A percentile compares a stretch with the other conserved stretches of the same genome.
Evolutionary conservation across 2,797 vertebrate genomes (phyloP).

Genomic region (Gorsachius magnificus): DNA sequence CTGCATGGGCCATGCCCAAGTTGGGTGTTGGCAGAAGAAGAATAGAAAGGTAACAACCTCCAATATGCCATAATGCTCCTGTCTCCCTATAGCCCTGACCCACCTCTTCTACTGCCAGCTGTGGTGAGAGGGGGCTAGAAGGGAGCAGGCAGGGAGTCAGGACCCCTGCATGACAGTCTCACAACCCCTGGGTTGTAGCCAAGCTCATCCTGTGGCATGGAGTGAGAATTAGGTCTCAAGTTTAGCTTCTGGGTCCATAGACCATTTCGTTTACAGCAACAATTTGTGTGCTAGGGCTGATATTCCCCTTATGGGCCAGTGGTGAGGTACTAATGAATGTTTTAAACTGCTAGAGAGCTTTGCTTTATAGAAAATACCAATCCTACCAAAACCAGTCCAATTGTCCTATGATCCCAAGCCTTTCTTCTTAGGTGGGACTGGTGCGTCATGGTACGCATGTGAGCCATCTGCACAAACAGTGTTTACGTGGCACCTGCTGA

Average conservation of each 20-base stretch:
- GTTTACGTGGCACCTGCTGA: not conserved
- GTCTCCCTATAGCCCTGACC: not conserved
- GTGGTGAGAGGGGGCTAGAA: not conserved
- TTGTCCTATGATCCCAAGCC: not conserved
- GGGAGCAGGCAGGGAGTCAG: not conserved
- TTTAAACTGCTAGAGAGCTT: not conserved
- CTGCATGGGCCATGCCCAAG: not conserved
- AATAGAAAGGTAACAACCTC: not conserved
- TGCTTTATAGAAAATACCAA: not conserved
- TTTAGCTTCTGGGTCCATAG: not conserved
- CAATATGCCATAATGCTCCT: not conserved
- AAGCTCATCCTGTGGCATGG: not conserved
- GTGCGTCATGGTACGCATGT: accelerated
- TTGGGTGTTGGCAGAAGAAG: not conserved
- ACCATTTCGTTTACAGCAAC: not conserved
- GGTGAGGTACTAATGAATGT: not conserved
- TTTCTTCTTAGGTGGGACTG: not conserved
- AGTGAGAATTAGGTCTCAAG: not conserved
- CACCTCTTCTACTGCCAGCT: not conserved
- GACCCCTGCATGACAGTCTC: not conserved
- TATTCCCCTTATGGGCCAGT: not conserved
- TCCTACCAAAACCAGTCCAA: not conserved
- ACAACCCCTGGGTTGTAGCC: not conserved
- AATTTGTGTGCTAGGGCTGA: not conserved
- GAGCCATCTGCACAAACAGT: not conserved